A percentile compares a stretch with the other conserved stretches of the same genome.
Conservation (phyloP, 2,113 vertebrate genomes). For the Pseudorectes ferrugineus region DNA sequence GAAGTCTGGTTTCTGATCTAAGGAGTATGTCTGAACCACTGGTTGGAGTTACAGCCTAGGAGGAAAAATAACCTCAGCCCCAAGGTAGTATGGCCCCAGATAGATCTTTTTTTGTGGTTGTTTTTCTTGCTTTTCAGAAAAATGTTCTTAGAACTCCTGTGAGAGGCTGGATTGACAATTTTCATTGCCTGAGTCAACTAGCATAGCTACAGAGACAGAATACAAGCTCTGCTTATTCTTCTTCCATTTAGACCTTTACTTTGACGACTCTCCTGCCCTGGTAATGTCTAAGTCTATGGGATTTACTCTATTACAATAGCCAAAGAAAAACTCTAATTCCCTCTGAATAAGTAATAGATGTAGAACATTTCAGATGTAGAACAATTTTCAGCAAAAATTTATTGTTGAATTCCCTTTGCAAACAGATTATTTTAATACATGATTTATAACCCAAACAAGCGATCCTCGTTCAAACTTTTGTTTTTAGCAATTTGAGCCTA, state of each 20-base stretch:
- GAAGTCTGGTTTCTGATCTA: neutral
- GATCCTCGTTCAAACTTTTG: neutral
- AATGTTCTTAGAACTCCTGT: neutral
- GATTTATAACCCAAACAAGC: neutral
- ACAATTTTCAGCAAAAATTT: neutral
- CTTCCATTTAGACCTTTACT: neutral
- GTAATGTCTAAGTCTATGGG: neutral
- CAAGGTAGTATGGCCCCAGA: neutral
- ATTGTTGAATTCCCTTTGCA: neutral
- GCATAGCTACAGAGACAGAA: neutral
- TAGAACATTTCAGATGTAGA: neutral
- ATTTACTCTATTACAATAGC: neutral
- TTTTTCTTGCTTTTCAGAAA: neutral
- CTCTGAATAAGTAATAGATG: neutral
- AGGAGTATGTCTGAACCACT: neutral
- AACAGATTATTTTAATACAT: neutral
- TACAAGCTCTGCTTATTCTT: neutral
- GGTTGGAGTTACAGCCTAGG: neutral
- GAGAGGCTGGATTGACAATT: neutral
- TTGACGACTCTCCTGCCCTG: neutral
- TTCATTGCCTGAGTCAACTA: neutral
- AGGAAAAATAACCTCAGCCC: neutral
- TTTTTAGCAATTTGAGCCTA: neutral
- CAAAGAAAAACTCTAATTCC: neutral
- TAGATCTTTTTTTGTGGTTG: neutral